Evolutionary conservation across 35 echinoderm and acorn worm genomes (phyloP).

Genomic region (Chiridota heheva): DNA sequence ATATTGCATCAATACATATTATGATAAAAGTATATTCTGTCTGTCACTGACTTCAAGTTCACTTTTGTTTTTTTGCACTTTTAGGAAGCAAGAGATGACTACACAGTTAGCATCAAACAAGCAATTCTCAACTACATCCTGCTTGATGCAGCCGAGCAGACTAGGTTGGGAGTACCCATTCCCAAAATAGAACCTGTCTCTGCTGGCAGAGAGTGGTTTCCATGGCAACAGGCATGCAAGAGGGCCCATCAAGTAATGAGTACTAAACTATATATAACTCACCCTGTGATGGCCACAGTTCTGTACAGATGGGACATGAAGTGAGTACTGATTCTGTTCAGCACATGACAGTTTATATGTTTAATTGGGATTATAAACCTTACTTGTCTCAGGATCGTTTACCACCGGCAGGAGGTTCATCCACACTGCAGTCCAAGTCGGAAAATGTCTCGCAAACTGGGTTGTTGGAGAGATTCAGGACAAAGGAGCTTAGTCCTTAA

Average conservation of each 20-base stretch:
- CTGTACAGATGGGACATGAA: constrained; percentile 93
- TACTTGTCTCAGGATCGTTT: too few relatives aligned
- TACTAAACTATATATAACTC: constrained; percentile 70
- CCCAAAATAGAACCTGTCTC: constrained; percentile 66
- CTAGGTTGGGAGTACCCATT: constrained; percentile 78
- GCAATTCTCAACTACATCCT: constrained; percentile 93
- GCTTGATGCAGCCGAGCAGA: constrained; percentile 68
- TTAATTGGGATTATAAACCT: too few relatives aligned
- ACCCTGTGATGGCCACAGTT: constrained; percentile 85
- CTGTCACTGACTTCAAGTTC: too few relatives aligned
- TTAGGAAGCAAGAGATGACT: constrained; percentile 68
- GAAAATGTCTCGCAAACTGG: too few relatives aligned
- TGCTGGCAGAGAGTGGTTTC: constrained; percentile 89
- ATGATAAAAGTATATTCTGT: too few relatives aligned
- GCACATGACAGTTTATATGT: too few relatives aligned
- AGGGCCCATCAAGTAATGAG: constrained; percentile 74
- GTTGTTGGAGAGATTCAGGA: too few relatives aligned
- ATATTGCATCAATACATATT: too few relatives aligned
- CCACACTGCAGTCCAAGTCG: too few relatives aligned
- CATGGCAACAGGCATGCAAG: constrained; percentile 80
- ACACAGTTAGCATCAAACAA: constrained; percentile 74
- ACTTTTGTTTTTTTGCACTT: background rate
- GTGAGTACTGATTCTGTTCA: constrained; percentile 43
- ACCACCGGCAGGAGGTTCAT: too few relatives aligned
- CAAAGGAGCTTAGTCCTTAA: too few relatives aligned